Conservation (phyloP, 2,888 invertebrate species). For the Zele albiditarsus region DNA sequence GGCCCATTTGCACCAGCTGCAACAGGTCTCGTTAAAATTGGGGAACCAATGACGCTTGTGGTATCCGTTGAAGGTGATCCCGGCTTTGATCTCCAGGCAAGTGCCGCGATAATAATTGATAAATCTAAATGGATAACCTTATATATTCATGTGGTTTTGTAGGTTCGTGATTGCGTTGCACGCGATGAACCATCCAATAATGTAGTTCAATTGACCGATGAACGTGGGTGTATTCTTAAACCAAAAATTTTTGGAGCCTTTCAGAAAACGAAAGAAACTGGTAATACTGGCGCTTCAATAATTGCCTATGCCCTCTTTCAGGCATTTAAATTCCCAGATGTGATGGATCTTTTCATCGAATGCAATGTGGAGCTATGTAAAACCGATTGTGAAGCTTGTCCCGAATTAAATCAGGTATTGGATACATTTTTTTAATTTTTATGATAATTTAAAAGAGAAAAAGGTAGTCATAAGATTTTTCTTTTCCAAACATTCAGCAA, state of each 20-base stretch:
- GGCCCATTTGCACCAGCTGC: conserved; percentile 86
- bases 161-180: conserved; percentile 84
- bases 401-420: conserved; percentile 77
- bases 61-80: conserved; percentile 86
- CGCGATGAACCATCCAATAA: conserved; percentile 81
- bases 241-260: conserved; percentile 87
- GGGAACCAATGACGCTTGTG: conserved; percentile 87
- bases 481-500: conserved; percentile 62
- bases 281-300: conserved; percentile 82
- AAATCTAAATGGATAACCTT: not conserved
- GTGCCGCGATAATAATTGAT: not conserved
- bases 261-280: conserved; percentile 85
- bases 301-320: conserved; percentile 87
- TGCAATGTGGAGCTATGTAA: conserved; percentile 89
- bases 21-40: conserved; percentile 85
- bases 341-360: conserved; percentile 87
- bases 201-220: conserved; percentile 82
- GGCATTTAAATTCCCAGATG: conserved; percentile 89
- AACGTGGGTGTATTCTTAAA: conserved; percentile 84
- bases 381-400: conserved; percentile 84
- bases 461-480: not conserved
- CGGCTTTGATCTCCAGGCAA: conserved; percentile 81
- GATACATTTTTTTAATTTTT: not conserved
- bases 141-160: conserved; percentile 20
- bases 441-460: not conserved